Evolutionary conservation across 2,113 vertebrate species (phyloP).

Genomic region (Spizaetus ornatus): DNA sequence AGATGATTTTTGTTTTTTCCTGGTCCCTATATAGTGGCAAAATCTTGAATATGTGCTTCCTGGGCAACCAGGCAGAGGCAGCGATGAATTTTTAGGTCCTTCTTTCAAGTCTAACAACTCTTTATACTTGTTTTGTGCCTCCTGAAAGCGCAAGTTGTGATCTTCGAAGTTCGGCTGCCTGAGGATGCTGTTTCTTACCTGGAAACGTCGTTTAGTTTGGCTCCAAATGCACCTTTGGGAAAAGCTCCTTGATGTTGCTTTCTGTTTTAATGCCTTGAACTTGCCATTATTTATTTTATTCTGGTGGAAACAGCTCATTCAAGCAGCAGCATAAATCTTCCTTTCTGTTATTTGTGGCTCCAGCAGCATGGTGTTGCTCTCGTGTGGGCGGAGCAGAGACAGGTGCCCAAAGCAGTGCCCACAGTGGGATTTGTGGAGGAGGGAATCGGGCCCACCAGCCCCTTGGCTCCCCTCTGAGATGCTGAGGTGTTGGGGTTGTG

Average conservation of each 20-base stretch:
- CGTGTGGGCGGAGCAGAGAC: neutral
- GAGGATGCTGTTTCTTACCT: neutral
- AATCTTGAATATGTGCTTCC: neutral
- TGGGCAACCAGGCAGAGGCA: neutral
- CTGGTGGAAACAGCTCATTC: neutral
- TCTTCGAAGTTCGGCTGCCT: neutral
- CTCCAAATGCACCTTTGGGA: neutral
- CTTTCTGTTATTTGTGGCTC: neutral
- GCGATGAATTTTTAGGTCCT: neutral
- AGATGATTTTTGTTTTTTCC: neutral
- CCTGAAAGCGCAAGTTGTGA: neutral
- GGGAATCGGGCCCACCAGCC: neutral
- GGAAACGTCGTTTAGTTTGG: neutral
- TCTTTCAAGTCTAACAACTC: neutral
- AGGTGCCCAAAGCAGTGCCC: fast-evolving
- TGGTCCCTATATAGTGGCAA: neutral
- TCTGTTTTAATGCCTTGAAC: neutral
- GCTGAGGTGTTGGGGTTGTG: neutral
- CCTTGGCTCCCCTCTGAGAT: neutral
- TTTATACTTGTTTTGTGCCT: neutral
- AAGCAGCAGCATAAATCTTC: neutral
- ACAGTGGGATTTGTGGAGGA: neutral
- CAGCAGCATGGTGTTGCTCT: neutral
- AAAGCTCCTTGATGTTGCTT: neutral
- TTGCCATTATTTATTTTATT: neutral